Evolutionary conservation across 2,113 vertebrate species (phyloP), one percentile per base, ranked within the genome.

Genomic region (Burhinus bistriatus): DNA sequence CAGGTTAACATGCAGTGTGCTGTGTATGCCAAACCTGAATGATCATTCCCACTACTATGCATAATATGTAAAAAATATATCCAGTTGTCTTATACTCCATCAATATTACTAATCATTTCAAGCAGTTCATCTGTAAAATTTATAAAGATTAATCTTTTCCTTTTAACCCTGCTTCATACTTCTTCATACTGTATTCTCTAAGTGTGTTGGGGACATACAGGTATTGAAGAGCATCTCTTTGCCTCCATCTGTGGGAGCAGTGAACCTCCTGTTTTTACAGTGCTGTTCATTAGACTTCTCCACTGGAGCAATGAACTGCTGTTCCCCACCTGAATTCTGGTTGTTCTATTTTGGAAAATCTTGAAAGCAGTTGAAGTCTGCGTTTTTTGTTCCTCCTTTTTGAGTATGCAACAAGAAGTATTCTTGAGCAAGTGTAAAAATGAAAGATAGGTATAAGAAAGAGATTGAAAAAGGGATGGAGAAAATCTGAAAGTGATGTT

Each of bases 131-230:
- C 36, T 44, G 36, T 36, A 86, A 89, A 49, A 80, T 49, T 38
- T 70, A 38, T 38, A 13, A 42, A 78, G 3, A 36, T 13, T 40
- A 22, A 20, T 55, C 3, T 70, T 90, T 78, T 73, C 2, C 6
- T 38, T 87, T 92, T 54, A 78, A 20, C 16, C 23, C 30, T 71
- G 15, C 7, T 52, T 40, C 40, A 40, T 40, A 40, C 9, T 52
- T 66, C 17, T 84, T n/a, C 20, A 29, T 29, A 9, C 3, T 47
- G 12, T 52, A 18, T 47, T 32, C 16, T 79, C 12, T 30, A 29
- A 73, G 20, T 5, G 2, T 19, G 7, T 3, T 17, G 4, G 17
- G 23, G 9, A 54, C 14, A 5, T 6, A 16, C 1, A 9, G 10
- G 8, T 55, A 11, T 36, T 72, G 29, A 94, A 87, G 4, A 94